Evolutionary conservation across 2,797 vertebrate genomes (phyloP).

Genomic region (Margarornis squamiger): DNA sequence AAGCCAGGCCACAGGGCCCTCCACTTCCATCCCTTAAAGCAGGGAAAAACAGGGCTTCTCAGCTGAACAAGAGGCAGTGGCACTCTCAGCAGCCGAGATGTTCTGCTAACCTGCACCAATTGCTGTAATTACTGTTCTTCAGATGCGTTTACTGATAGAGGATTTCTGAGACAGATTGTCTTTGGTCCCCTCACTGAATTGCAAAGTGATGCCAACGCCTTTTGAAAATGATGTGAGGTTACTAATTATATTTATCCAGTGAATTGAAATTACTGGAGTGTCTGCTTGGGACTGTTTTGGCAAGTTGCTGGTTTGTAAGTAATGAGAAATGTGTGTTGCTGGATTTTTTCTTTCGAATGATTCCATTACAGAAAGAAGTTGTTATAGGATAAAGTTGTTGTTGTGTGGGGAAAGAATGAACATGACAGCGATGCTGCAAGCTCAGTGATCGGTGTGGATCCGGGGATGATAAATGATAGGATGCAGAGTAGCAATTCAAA

Average conservation of each 20-base stretch:
- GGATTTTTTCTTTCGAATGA: not conserved
- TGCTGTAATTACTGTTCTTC: not conserved
- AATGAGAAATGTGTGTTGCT: not conserved
- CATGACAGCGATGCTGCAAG: not conserved
- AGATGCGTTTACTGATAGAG: not conserved
- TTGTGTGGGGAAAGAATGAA: not conserved
- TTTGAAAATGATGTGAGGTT: not conserved
- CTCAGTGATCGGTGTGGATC: not conserved
- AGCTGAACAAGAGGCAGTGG: rapidly evolving
- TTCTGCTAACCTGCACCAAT: not conserved
- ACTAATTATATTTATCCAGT: not conserved
- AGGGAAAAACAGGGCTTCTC: rapidly evolving
- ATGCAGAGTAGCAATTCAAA: not conserved
- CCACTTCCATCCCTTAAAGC: too few relatives aligned
- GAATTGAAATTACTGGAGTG: not conserved
- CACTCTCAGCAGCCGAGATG: not conserved
- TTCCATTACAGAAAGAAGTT: not conserved
- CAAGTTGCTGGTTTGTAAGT: not conserved
- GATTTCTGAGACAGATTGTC: not conserved
- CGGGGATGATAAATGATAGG: not conserved
- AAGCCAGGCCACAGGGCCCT: not conserved
- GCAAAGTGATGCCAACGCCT: not conserved
- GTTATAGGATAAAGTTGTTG: not conserved
- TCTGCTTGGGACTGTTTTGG: not conserved
- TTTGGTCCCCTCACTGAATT: not conserved